Conservation (phyloP, 2,113 vertebrate genomes). For the Carettochelys insculpta region DNA sequence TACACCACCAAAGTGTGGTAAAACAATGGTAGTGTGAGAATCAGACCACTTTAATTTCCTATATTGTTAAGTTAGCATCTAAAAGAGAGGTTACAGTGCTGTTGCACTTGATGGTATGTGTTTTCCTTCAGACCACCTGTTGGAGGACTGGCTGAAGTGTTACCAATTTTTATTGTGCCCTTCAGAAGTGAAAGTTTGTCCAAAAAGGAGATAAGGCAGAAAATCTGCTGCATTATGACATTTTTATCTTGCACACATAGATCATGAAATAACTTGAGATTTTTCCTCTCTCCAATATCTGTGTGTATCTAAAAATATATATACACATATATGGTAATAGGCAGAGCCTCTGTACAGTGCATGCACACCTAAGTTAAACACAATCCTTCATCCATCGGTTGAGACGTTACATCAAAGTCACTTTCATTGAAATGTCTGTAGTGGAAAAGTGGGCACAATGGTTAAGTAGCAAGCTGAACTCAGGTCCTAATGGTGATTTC, state of each 20-base stretch:
- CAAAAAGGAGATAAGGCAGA: neutral
- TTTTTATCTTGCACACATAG: neutral
- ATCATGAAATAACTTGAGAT: neutral
- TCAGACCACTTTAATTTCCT: neutral
- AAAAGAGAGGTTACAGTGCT: neutral
- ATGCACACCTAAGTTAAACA: neutral
- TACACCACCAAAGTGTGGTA: neutral
- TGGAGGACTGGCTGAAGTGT: neutral
- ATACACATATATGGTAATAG: accelerated
- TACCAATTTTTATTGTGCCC: neutral
- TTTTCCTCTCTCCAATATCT: neutral
- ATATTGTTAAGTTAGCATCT: neutral
- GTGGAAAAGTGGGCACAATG: neutral
- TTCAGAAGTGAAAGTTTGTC: neutral
- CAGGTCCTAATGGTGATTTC: neutral
- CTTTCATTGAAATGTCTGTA: neutral
- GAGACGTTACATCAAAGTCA: neutral
- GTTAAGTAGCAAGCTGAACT: neutral
- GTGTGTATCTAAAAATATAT: neutral
- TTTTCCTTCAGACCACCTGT: neutral
- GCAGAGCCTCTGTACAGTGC: accelerated
- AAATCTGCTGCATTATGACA: neutral
- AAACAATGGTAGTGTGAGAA: neutral
- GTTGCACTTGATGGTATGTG: neutral
- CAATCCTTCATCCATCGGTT: accelerated